Conservation (phyloP, 2,888 invertebrate genomes). For the Meliscaeva auricollis region DNA sequence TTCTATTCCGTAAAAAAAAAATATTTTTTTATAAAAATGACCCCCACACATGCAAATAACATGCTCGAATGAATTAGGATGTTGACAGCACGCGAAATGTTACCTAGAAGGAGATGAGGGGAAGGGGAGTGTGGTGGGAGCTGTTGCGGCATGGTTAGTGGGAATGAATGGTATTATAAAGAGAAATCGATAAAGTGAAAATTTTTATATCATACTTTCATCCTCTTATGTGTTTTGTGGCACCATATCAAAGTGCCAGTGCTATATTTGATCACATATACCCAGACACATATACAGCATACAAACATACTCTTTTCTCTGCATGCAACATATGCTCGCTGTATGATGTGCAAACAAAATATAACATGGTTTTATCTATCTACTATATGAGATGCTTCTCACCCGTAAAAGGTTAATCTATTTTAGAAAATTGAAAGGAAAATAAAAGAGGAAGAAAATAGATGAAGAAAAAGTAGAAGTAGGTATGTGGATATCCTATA, state of each 20-base stretch:
- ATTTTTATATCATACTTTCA: conserved; percentile 40
- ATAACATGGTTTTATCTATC: conserved; percentile 1
- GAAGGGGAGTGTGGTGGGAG: not conserved
- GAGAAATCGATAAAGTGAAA: conserved; percentile 57
- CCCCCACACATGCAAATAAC: conserved; percentile 5
- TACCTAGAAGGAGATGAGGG: not conserved
- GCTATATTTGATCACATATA: conserved; percentile 34
- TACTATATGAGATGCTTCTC: conserved; percentile 40
- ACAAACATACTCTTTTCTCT: not conserved
- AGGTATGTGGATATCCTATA: conserved; percentile 11
- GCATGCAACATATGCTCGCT: conserved; percentile 26
- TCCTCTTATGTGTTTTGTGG: conserved; percentile 57
- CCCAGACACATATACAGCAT: not conserved
- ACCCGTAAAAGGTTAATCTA: conserved; percentile 63
- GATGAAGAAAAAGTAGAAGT: not conserved
- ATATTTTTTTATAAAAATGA: conserved; percentile 1
- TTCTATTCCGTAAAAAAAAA: too few species aligned
- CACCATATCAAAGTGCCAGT: conserved; percentile 37
- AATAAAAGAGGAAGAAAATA: conserved; percentile 16
- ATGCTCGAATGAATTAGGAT: conserved; percentile 33
- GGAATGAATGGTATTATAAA: conserved; percentile 13
- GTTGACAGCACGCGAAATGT: conserved; percentile 31
- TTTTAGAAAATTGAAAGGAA: conserved; percentile 52
- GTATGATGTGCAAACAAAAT: conserved; percentile 19
- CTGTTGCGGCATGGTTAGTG: not conserved